These are phyloP conservation scores for Theretra japonica DNA, from an alignment of 2,888 invertebrate species.

Conservation along the genomic window DNA sequence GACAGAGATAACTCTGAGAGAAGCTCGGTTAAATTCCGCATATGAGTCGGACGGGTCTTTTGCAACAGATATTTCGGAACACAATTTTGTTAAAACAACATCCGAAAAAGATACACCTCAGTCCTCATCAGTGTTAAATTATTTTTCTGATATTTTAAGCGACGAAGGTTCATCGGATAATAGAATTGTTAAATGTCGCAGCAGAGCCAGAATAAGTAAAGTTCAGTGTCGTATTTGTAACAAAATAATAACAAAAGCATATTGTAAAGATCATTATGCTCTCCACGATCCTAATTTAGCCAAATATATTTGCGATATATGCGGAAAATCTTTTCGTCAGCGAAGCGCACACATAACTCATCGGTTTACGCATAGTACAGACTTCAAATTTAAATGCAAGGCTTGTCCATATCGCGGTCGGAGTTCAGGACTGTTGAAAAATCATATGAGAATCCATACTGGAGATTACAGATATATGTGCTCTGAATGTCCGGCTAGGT, in stretches of 20 bases:
- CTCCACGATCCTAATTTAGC: constrained; percentile 56
- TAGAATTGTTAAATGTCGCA: background rate
- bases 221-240: constrained; percentile 53
- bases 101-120: background rate
- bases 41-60: constrained; percentile 22
- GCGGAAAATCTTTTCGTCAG: constrained; percentile 55
- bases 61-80: background rate
- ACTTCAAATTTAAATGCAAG: constrained; percentile 53
- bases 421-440: constrained; percentile 50
- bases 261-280: constrained; percentile 53
- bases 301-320: constrained; percentile 56
- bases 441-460: constrained; percentile 55
- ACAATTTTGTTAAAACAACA: background rate
- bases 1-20: constrained; percentile 7
- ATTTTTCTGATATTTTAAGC: constrained; percentile 17
- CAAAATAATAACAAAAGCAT: constrained; percentile 51
- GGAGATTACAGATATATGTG: constrained; percentile 61
- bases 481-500: constrained; percentile 57
- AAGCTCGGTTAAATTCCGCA: background rate
- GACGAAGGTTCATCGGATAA: background rate
- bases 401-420: constrained; percentile 56
- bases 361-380: constrained; percentile 50
- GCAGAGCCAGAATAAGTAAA: constrained; percentile 37
- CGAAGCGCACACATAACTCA: constrained; percentile 57
- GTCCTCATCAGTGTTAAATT: background rate